A percentile compares a stretch with the other conserved stretches of the same genome.
Conservation (phyloP, 2,113 vertebrate genomes). For the Tachuris rubrigastra region DNA sequence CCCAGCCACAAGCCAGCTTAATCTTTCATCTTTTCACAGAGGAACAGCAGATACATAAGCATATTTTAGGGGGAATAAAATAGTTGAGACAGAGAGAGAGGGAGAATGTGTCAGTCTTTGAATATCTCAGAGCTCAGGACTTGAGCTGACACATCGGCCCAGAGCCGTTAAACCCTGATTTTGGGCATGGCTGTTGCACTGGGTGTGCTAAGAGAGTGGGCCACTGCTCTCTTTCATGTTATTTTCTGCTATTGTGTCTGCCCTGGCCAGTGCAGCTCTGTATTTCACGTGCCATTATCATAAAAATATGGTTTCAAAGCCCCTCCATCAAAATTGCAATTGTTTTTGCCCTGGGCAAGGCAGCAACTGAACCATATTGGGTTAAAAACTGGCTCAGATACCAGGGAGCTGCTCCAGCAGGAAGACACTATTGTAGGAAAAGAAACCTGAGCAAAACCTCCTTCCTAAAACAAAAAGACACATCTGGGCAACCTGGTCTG, state of each 20-base stretch:
- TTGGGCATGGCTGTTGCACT: neutral
- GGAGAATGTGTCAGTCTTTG: constrained; percentile 1
- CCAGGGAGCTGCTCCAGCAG: neutral
- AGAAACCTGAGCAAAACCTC: neutral
- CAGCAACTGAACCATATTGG: neutral
- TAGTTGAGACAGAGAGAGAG: neutral
- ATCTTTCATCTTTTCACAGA: constrained; percentile 57
- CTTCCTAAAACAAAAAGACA: neutral
- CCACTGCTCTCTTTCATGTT: neutral
- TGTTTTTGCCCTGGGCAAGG: neutral
- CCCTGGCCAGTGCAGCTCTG: neutral
- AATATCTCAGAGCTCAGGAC: neutral
- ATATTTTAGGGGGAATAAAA: constrained; percentile 15
- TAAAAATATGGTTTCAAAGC: neutral
- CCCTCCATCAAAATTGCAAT: neutral
- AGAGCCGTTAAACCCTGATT: neutral
- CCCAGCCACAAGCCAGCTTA: constrained; percentile 39
- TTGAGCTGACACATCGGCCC: neutral
- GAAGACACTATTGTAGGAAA: neutral
- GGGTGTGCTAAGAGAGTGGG: neutral
- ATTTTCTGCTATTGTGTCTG: neutral
- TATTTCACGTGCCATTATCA: neutral
- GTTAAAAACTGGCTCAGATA: neutral
- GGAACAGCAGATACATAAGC: constrained; percentile 26
- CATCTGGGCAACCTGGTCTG: neutral